phyloP scores from a whole-genome alignment of 2,888 invertebrate species.

The Spilarctia lutea region DNA sequence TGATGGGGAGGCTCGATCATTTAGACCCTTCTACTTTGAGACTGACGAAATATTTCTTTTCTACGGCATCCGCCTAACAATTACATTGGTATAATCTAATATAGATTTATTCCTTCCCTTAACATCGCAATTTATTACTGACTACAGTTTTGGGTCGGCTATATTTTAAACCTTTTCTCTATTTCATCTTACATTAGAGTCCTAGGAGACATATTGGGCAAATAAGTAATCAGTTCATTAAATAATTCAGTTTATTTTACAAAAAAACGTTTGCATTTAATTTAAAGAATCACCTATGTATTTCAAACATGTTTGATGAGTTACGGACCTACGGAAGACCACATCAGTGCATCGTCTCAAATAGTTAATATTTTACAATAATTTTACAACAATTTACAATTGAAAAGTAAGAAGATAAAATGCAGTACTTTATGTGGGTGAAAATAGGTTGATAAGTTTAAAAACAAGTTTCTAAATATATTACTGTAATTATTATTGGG shows the following conservation, averaged over 20 bases:
- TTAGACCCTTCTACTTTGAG: slow-evolving; percentile 44
- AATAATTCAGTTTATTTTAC: neutral
- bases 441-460: neutral
- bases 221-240: neutral
- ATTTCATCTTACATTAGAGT: neutral
- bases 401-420: slow-evolving; percentile 3
- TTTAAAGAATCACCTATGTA: no score
- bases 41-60: slow-evolving; percentile 47
- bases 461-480: neutral
- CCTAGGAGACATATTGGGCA: neutral
- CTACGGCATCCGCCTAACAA: slow-evolving; percentile 45
- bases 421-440: neutral
- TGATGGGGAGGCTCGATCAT: slow-evolving; percentile 46
- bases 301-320: no score
- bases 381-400: neutral
- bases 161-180: slow-evolving; percentile 5
- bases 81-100: slow-evolving; percentile 39
- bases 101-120: slow-evolving; percentile 31
- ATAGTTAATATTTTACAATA: no score
- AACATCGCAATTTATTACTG: slow-evolving; percentile 28
- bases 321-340: no score
- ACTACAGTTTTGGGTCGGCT: slow-evolving; percentile 12
- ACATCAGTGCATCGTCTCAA: no score
- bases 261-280: neutral
- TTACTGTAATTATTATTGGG: neutral